A percentile compares a stretch with the other conserved stretches of the same genome.
Conservation (phyloP, 2,113 vertebrate genomes). For the Oreochromis niloticus region DNA sequence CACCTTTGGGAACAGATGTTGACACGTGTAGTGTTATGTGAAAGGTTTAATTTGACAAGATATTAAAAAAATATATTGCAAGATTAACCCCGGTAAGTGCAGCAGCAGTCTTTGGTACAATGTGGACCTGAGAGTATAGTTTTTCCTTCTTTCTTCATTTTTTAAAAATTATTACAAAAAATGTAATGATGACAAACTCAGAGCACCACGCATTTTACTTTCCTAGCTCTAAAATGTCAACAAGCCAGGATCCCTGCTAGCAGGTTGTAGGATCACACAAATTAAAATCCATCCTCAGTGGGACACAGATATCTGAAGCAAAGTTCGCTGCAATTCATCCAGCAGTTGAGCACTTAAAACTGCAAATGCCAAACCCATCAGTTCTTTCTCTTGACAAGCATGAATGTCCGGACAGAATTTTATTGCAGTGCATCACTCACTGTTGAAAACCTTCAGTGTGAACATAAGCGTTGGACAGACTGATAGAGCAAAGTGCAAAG, state of each 20-base stretch:
- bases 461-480: background rate
- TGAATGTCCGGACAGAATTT: background rate
- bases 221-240: background rate
- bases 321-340: background rate
- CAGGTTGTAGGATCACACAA: background rate
- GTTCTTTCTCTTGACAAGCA: background rate
- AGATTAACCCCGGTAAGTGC: accelerated
- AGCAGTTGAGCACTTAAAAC: background rate
- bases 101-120: background rate
- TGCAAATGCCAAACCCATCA: background rate
- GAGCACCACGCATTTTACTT: background rate
- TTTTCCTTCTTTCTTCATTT: background rate
- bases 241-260: background rate
- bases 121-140: background rate
- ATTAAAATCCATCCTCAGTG: background rate
- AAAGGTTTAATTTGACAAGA: background rate
- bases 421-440: background rate
- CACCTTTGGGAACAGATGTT: background rate
- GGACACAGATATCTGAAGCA: background rate
- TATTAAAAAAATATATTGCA: background rate
- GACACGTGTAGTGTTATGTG: background rate
- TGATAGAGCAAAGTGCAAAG: background rate
- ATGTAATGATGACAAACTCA: background rate
- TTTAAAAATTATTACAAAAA: background rate
- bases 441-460: background rate